Evolutionary conservation across 1,140 invertebrate genomes (phyloP), one percentile per base, ranked within the genome.

Genomic region (Hylaeus anthracinus): DNA sequence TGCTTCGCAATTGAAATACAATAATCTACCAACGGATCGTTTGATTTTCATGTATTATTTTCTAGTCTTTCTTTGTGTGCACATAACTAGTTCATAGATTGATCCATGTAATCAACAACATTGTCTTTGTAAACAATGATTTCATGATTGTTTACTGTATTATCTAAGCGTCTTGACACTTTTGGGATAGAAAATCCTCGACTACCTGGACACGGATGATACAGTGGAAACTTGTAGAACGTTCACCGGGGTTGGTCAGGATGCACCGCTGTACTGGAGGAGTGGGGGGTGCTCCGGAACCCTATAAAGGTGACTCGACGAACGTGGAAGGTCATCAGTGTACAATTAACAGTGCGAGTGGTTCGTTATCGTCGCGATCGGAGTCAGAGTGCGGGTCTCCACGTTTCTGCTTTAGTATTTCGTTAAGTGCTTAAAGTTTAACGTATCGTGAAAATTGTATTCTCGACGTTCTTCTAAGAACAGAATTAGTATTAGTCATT

Each of bases 271-370:
- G 12, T 26, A 67, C 12, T 5, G 6, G 0, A 14, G 66, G 3
- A 15, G 37, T 37, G 3, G 74, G 77, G 64, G 83, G 15, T 2
- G 37, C 3, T 51, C 37, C 5, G 56, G 55, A 3, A 10, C 48
- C 5, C 55, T 87, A 87, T 87, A 87, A 85, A 76, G 60, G 26
- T 15, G 43, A 48, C 53, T 15, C 15, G 60, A n/a, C 75, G 39
- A 69, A 37, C 55, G n/a, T 14, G 66, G n/a, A 76, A 80, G 74
- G 51, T 76, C 81, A 72, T 74, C 66, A 84, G 82, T 86, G 15
- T 65, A 5, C 71, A 69, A 66, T 67, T 69, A 81, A 48, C 72
- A 70, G 69, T 73, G 63, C 53, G 53, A 12, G 5, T 12, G 26
- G 55, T 72, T 45, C 9, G 10, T n/a, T 10, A 9, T 3, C 1